Evolutionary conservation across 2,888 invertebrate species (phyloP), one percentile per base, ranked within the genome.

Genomic region (Acleris holmiana): DNA sequence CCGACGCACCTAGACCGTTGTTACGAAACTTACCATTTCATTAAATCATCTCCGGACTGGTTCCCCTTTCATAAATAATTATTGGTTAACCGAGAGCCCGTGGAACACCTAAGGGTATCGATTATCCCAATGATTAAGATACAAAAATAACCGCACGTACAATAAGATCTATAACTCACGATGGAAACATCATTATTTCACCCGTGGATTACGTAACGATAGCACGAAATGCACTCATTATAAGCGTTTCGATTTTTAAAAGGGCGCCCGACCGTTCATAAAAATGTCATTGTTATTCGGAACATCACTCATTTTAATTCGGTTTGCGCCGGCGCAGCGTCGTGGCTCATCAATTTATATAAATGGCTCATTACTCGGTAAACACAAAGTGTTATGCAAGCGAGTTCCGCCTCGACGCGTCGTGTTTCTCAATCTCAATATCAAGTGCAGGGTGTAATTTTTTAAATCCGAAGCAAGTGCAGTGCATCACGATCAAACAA

Each of bases 291-390:
- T 85, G 82, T 83, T 82, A 82, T 81, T 83, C 68, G 69, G 72
- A 82, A 76, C 84, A 88, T 88, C 87, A 84, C 84, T 88, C 87
- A 88, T 82, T 85, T 84, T 86, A 86, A 86, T 85, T 83, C 78
- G 78, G 72, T 70, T 71, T 67, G 62, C 48, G 50, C 67, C 68
- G 56, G 55, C 15, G 44, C 44, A 44, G 46, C 58, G 68, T 69
- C 69, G 69, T 69, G 69, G 75, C 71, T 79, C 85, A 84, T 85
- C 86, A 85, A 87, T 85, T 87, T 81, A 80, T 84, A 78, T 79
- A 85, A 86, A 84, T 79, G 77, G 77, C 79, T 85, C 85, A 87
- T 86, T 86, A 86, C 80, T 76, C 71, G 71, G 76, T 78, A 81
- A 80, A 83, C 77, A 84, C 76, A 80, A 77, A 69, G 67, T 66